Percentiles rank a stretch among this genome's conserved stretches.
Conservation (phyloP, 2,797 vertebrate genomes). For the Halcyon leucocephala region DNA sequence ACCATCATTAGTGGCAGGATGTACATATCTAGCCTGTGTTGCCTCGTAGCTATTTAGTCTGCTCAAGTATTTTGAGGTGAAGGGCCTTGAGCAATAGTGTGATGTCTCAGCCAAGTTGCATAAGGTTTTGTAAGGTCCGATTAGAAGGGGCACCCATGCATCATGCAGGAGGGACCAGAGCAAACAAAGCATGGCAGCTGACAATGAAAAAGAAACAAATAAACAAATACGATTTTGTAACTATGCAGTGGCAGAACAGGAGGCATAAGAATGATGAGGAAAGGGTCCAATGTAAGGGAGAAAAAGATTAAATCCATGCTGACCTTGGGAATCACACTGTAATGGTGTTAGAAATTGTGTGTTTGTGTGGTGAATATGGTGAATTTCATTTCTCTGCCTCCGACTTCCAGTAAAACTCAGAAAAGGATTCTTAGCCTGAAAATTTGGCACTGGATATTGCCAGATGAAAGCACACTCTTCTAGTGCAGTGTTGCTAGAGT, state of each 20-base stretch:
- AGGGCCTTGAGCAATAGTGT: not conserved
- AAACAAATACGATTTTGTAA: not conserved
- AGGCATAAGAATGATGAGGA: not conserved
- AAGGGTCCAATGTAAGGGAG: not conserved
- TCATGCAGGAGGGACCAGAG: not conserved
- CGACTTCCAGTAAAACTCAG: not conserved
- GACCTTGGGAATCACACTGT: not conserved
- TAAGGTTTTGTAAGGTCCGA: not conserved
- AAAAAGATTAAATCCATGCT: not conserved
- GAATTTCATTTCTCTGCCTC: not conserved
- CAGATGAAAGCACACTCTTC: conserved; percentile 21
- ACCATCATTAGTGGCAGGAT: conserved; percentile 38
- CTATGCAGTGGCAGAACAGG: not conserved
- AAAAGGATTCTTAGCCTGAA: conserved; percentile 11
- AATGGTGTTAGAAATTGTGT: not conserved
- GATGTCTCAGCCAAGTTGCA: not conserved
- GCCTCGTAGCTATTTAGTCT: not conserved
- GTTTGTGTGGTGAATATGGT: not conserved
- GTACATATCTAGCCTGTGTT: not conserved
- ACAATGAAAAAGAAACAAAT: not conserved
- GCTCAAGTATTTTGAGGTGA: conserved; percentile 45
- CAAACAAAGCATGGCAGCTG: not conserved
- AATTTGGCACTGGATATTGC: conserved; percentile 5
- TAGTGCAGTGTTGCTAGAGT: not conserved
- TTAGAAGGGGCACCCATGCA: not conserved